Evolutionary conservation across 2,113 vertebrate species (phyloP).

Genomic region (Poeciliopsis occidentalis): DNA sequence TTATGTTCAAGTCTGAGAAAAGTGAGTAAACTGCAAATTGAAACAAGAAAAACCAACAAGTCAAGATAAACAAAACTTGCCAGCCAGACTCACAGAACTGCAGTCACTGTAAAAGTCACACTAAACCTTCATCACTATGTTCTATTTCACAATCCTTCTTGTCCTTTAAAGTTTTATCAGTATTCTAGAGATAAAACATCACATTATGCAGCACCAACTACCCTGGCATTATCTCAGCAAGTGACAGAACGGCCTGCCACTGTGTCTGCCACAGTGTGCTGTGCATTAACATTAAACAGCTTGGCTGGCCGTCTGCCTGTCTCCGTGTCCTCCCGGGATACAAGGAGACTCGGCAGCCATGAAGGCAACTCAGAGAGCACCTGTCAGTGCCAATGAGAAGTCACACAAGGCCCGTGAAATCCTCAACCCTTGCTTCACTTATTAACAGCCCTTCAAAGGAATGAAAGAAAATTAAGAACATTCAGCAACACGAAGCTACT

Average conservation of each 20-base stretch:
- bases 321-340: conserved; percentile 57
- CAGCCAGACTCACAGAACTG: background rate
- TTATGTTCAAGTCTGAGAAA: background rate
- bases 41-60: background rate
- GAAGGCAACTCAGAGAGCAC: conserved; percentile 61
- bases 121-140: conserved; percentile 27
- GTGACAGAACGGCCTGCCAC: conserved; percentile 74
- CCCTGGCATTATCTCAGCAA: conserved; percentile 72
- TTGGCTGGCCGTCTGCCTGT: conserved; percentile 66
- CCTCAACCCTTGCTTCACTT: conserved; percentile 31
- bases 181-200: conserved; percentile 68
- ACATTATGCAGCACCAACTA: conserved; percentile 75
- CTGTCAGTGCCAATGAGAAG: conserved; percentile 58
- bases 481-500: conserved; percentile 75
- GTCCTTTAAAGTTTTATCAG: conserved; percentile 71
- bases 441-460: conserved; percentile 28
- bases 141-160: conserved; percentile 46
- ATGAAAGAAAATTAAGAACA: conserved; percentile 28
- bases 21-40: no score
- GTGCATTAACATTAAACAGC: conserved; percentile 77
- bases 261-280: conserved; percentile 57
- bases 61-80: background rate
- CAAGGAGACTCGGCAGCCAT: conserved; percentile 68
- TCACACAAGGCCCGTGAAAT: conserved; percentile 30
- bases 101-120: conserved; percentile 35